Conservation (phyloP, 2,888 invertebrate species). For the Hyalella azteca region DNA sequence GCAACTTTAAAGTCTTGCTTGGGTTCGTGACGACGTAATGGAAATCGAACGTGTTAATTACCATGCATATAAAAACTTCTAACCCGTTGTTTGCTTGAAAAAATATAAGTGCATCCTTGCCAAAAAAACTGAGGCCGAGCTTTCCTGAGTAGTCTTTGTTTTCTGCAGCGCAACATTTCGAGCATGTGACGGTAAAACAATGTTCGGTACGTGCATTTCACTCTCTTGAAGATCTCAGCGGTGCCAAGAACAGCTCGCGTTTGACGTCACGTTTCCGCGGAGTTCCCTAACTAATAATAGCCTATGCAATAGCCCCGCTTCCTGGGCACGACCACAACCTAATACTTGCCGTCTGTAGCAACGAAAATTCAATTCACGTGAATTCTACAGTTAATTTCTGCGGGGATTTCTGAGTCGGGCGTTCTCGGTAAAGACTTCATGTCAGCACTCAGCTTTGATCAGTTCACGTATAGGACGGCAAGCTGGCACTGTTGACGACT, state of each 20-base stretch:
- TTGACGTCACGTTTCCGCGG: slow-evolving; percentile 5
- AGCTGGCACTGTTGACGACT: neutral
- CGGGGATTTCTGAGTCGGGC: neutral
- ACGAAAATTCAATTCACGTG: too few relatives aligned
- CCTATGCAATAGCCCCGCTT: neutral
- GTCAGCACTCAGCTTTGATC: neutral
- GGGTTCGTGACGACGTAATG: too few relatives aligned
- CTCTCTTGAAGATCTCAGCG: neutral
- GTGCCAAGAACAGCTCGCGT: slow-evolving; percentile 2
- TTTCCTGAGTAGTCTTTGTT: too few relatives aligned
- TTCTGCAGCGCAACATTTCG: too few relatives aligned
- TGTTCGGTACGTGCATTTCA: neutral
- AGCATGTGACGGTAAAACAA: neutral
- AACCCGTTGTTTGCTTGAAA: neutral
- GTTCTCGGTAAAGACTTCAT: neutral
- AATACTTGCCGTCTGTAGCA: neutral
- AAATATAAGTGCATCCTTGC: neutral
- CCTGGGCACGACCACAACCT: too few relatives aligned
- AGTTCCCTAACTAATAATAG: neutral
- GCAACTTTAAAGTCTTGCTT: too few relatives aligned
- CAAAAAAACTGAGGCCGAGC: too few relatives aligned
- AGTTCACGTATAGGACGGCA: neutral
- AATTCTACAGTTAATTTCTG: too few relatives aligned
- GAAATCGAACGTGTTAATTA: too few relatives aligned
- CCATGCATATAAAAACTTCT: neutral